A percentile compares a stretch with the other conserved stretches of the same genome.
These are phyloP conservation scores for Cecidostiba fungosa DNA, from an alignment of 2,888 invertebrate genomes.

Conservation along the genomic window DNA sequence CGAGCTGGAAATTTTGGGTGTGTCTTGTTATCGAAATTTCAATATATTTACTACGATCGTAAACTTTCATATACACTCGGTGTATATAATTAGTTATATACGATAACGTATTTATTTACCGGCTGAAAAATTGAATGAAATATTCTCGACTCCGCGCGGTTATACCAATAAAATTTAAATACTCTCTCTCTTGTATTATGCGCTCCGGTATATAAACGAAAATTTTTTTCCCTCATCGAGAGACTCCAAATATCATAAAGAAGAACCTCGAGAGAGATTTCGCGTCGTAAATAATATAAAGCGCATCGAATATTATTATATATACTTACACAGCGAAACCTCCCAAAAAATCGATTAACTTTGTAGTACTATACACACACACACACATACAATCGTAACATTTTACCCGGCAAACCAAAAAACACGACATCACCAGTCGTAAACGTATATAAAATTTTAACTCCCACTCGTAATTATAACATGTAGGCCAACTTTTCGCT, in stretches of 20 bases:
- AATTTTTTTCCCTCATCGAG: neutral
- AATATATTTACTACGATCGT: too few relatives aligned
- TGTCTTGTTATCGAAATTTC: too few relatives aligned
- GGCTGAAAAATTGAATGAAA: neutral
- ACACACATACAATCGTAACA: neutral
- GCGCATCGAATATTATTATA: neutral
- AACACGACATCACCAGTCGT: neutral
- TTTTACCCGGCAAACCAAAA: neutral
- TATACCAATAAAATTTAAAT: neutral
- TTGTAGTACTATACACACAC: neutral
- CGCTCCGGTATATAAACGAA: neutral
- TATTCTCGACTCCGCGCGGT: neutral
- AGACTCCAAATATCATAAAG: neutral
- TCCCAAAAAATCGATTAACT: neutral
- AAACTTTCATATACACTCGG: too few relatives aligned
- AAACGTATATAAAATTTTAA: constrained; percentile 8
- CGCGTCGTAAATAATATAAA: neutral
- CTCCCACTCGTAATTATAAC: neutral
- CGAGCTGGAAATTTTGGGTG: neutral
- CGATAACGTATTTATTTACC: neutral
- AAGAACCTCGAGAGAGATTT: neutral
- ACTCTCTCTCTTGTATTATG: neutral
- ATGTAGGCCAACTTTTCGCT: neutral
- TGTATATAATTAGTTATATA: neutral
- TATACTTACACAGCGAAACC: neutral